These are phyloP conservation scores for Astatotilapia flaviijosephi DNA, from an alignment of 2,113 vertebrate genomes.

Conservation along the genomic window DNA sequence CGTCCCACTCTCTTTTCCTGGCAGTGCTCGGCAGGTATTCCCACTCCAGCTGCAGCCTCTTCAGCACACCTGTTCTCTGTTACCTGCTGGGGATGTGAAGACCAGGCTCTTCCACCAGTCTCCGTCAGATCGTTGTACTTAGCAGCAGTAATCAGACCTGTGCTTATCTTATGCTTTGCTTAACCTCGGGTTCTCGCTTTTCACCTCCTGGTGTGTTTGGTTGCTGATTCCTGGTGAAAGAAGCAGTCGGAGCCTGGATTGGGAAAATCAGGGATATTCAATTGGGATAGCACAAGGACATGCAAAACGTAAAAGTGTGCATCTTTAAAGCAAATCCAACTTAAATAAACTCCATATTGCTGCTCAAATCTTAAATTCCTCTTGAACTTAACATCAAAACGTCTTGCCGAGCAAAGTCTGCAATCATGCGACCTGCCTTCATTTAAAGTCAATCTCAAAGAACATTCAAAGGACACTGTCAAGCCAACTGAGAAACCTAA, in stretches of 20 bases:
- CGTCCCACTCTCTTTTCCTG: accelerated
- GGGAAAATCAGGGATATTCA: background rate
- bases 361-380: background rate
- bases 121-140: accelerated
- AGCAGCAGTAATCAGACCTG: background rate
- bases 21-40: background rate
- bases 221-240: background rate
- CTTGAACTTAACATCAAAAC: background rate
- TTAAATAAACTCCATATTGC: background rate
- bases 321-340: background rate
- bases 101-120: background rate
- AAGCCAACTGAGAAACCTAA: accelerated
- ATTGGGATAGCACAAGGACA: background rate
- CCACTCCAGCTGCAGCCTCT: background rate
- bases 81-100: background rate
- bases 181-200: background rate
- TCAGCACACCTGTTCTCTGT: background rate
- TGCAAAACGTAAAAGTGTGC: background rate
- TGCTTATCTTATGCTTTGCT: background rate
- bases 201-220: accelerated
- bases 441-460: background rate
- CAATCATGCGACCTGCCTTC: accelerated
- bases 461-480: background rate
- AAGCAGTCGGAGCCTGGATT: background rate
- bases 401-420: background rate